phyloP scores from a whole-genome alignment of 2,797 vertebrate genomes.

The Pterois miles region DNA sequence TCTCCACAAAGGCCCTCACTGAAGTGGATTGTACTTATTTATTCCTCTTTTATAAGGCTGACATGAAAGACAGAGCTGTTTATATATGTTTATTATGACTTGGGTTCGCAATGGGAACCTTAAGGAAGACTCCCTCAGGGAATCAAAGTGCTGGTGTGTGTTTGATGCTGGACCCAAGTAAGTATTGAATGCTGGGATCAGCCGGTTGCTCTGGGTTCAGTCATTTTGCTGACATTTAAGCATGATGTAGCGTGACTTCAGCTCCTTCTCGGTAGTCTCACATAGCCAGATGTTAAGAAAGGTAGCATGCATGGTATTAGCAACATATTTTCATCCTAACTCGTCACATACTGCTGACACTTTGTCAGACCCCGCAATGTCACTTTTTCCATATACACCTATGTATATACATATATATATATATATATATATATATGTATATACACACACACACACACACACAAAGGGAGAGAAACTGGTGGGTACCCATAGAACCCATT shows the following conservation, averaged over 20 bases:
- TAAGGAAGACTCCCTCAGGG: slow-evolving; percentile 51
- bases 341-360: no score
- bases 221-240: slow-evolving; percentile 43
- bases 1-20: slow-evolving; percentile 63
- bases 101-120: slow-evolving; percentile 54
- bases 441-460: no score
- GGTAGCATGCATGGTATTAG: no score
- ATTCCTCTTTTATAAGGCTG: slow-evolving; percentile 66
- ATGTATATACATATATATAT: no score
- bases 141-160: slow-evolving; percentile 55
- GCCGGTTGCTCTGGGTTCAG: slow-evolving; percentile 35
- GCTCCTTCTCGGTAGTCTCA: background rate
- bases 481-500: no score
- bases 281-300: no score
- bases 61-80: slow-evolving; percentile 71
- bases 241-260: slow-evolving; percentile 29
- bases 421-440: no score
- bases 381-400: no score
- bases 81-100: slow-evolving; percentile 74
- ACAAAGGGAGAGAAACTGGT: no score
- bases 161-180: slow-evolving; percentile 59
- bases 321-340: no score
- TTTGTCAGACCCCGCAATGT: no score
- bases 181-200: slow-evolving; percentile 39
- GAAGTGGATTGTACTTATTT: slow-evolving; percentile 72